Conservation (phyloP, 2,888 invertebrate genomes). For the Anagyrus pseudococci region DNA sequence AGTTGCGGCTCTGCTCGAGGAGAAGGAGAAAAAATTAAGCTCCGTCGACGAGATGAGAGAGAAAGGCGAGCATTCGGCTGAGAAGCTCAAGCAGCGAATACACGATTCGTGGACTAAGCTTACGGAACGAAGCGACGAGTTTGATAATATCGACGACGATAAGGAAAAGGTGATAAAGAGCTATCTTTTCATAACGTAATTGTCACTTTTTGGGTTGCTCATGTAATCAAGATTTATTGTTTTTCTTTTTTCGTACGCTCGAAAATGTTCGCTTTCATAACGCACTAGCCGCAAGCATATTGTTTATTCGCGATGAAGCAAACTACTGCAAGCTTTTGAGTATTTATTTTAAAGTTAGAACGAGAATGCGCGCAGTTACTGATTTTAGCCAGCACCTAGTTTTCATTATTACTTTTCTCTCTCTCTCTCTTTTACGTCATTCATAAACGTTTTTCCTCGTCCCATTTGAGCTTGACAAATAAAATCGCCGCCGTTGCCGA, state of each 20-base stretch:
- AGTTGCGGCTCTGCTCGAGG: constrained; percentile 63
- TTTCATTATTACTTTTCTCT: background rate
- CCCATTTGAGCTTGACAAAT: background rate
- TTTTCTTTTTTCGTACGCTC: too few species aligned
- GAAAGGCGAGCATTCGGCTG: constrained; percentile 62
- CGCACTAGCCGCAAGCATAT: too few species aligned
- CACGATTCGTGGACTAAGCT: constrained; percentile 63
- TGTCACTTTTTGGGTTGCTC: background rate
- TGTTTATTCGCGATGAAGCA: too few species aligned
- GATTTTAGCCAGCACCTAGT: too few species aligned
- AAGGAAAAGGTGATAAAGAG: constrained; percentile 63
- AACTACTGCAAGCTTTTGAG: too few species aligned
- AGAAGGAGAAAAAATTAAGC: constrained; percentile 61
- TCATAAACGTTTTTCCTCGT: background rate
- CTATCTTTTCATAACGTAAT: too few species aligned
- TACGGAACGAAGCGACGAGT: constrained; percentile 55
- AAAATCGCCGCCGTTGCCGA: background rate
- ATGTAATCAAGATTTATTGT: background rate
- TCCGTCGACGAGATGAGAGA: constrained; percentile 63
- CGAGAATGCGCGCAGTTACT: too few species aligned
- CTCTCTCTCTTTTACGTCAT: background rate
- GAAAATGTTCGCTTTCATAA: too few species aligned
- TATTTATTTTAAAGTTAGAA: too few species aligned
- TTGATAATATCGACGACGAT: constrained; percentile 54
- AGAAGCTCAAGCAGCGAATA: constrained; percentile 64